phyloP scores from a whole-genome alignment of 2,113 vertebrate genomes.

The Megaleporinus macrocephalus region DNA sequence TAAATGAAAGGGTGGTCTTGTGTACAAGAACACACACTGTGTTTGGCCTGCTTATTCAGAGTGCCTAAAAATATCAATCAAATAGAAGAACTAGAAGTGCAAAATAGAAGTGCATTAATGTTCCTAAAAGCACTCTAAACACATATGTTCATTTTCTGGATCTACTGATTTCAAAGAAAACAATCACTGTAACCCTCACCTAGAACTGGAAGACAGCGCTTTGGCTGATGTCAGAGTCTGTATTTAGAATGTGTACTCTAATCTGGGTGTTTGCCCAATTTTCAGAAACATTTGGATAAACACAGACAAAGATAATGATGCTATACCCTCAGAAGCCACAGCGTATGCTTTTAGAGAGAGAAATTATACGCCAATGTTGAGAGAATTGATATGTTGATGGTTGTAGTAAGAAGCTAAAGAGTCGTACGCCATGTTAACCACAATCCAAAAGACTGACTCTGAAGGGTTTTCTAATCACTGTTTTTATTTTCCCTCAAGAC shows the following conservation, averaged over 20 bases:
- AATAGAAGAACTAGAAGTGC: background rate
- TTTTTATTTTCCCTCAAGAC: background rate
- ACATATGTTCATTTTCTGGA: background rate
- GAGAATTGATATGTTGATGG: conserved; percentile 22
- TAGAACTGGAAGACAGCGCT: conserved; percentile 65
- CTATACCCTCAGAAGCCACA: conserved; percentile 28
- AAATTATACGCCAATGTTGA: conserved; percentile 31
- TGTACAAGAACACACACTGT: too few species aligned
- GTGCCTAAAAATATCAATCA: background rate
- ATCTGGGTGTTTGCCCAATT: conserved; percentile 54
- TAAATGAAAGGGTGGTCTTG: too few species aligned
- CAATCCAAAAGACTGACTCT: background rate
- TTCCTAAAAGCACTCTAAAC: background rate
- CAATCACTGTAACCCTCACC: conserved; percentile 48
- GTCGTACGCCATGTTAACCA: background rate
- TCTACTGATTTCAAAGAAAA: conserved; percentile 49
- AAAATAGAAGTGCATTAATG: background rate
- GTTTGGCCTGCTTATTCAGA: background rate
- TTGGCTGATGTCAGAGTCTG: conserved; percentile 41
- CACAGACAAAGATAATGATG: conserved; percentile 42
- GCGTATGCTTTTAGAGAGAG: conserved; percentile 31
- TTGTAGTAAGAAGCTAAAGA: background rate
- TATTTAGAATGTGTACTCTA: conserved; percentile 58
- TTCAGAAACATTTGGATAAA: conserved; percentile 49
- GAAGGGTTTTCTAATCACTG: background rate